Evolutionary conservation across 2,888 invertebrate genomes (phyloP).

Genomic region (Meiosimyza platycephala): DNA sequence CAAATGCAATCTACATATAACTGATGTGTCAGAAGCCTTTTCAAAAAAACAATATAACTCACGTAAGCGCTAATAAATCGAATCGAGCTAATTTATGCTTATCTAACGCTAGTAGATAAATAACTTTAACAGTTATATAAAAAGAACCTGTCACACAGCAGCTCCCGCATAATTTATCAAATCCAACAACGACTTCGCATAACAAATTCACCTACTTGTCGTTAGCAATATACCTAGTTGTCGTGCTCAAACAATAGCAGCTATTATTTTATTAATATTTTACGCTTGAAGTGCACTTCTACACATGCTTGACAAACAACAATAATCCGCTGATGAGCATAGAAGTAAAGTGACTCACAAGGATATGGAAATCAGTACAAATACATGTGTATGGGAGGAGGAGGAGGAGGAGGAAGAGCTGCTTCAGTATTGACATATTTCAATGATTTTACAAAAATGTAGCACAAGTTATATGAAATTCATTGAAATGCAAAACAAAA

Average conservation of each 20-base stretch:
- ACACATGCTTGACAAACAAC: constrained; percentile 52
- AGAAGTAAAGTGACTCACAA: constrained; percentile 26
- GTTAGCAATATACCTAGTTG: background rate
- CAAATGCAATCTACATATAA: too few relatives aligned
- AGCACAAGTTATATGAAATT: constrained; percentile 23
- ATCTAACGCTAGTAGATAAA: too few relatives aligned
- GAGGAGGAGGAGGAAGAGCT: background rate
- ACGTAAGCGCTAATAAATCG: too few relatives aligned
- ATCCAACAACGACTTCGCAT: too few relatives aligned
- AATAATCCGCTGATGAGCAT: constrained; percentile 37
- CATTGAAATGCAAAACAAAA: constrained; percentile 42
- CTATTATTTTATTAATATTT: constrained; percentile 65
- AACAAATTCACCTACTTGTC: constrained; percentile 2
- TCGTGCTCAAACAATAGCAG: constrained; percentile 57
- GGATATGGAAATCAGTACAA: constrained; percentile 33
- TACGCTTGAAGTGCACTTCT: constrained; percentile 59
- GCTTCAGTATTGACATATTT: constrained; percentile 42
- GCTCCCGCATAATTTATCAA: too few relatives aligned
- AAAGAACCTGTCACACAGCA: too few relatives aligned
- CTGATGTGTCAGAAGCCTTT: too few relatives aligned
- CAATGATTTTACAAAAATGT: constrained; percentile 36
- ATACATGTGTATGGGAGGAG: constrained; percentile 36
- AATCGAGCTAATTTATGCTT: too few relatives aligned
- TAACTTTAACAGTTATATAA: too few relatives aligned
- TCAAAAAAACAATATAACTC: too few relatives aligned